These are phyloP conservation scores for Halcyon chelicuti DNA, from an alignment of 2,797 vertebrate genomes.

Conservation along the genomic window DNA sequence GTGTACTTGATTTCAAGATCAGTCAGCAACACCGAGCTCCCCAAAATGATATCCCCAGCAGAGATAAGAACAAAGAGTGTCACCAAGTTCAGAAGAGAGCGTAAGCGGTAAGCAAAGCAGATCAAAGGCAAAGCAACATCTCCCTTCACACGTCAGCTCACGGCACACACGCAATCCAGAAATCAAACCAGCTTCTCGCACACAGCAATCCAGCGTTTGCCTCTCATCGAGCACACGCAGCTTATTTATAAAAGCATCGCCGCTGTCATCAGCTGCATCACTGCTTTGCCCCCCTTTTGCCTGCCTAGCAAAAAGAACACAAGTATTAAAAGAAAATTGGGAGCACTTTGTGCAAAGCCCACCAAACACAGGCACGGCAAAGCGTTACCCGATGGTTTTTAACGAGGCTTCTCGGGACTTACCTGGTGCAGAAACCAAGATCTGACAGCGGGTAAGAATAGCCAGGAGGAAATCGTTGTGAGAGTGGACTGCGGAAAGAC, in stretches of 20 bases:
- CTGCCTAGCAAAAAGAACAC: fast-evolving
- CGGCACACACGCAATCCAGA: background rate
- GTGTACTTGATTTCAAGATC: background rate
- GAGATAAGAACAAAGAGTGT: background rate
- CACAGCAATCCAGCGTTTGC: background rate
- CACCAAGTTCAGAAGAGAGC: background rate
- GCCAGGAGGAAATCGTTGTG: constrained; percentile 98
- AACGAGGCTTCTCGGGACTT: background rate
- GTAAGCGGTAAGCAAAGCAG: background rate
- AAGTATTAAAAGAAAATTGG: fast-evolving
- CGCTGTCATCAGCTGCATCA: background rate
- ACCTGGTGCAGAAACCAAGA: constrained; percentile 93
- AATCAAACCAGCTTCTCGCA: background rate
- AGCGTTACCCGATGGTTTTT: fast-evolving
- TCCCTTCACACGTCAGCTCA: background rate
- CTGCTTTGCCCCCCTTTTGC: background rate
- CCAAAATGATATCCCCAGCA: background rate
- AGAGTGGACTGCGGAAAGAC: constrained; percentile 86
- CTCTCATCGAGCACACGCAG: background rate
- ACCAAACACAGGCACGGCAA: fast-evolving
- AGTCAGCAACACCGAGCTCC: background rate
- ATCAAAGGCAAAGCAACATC: background rate
- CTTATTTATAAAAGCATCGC: background rate
- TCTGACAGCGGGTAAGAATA: constrained; percentile 96
- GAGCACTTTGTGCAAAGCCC: background rate